Evolutionary conservation across 2,888 invertebrate species (phyloP), one percentile per base, ranked within the genome.

Genomic region (Rotaria magnacalcarata): DNA sequence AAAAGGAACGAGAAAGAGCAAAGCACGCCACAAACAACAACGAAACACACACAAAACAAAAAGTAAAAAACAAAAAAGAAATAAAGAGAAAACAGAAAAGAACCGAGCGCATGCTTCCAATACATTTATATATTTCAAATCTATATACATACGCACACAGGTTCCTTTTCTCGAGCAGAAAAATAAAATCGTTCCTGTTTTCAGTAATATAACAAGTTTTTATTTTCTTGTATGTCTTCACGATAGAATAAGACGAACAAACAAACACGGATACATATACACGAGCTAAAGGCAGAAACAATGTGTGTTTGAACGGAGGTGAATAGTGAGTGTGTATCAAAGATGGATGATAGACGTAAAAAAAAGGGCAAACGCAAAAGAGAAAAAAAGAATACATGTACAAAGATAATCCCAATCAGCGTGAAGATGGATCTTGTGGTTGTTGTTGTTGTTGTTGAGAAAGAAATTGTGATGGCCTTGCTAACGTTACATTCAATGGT

Each of bases 41-140:
- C 52, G 54, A 84, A 54, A 52, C 54, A 41, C 50, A 84, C 84
- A 84, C 84, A 54, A 84, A 84, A 84, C 50, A 43, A 54, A 84
- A 50, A 84, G 84, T 43, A 34, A 84, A 54, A 84, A 54, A 84
- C 4, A 14, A 19, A 43, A 27, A n/a, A 43, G 43, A 34, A 34
- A 43, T 16, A 10, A 84, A n/a, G 43, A 84, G 84, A 84, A 54
- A 84, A 84, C 54, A 84, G 34, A 54, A 84, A 84, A 43, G 84
- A 67, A 67, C 67, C 67, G 67, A 67, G 67, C 67, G 34, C 67
- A 67, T 67, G 67, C 27, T 41, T 34, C 34, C 34, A 34, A 34
- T 34, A 67, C 16, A 67, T 67, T 27, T 67, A 27, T 67, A 19
- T 34, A 19, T 67, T 19, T 34, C 67, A 67, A 34, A 34, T 67